A percentile compares a stretch with the other conserved stretches of the same genome.
These are phyloP conservation scores for Mirza zaza DNA, from an alignment of 2,113 vertebrate genomes.

Conservation along the genomic window DNA sequence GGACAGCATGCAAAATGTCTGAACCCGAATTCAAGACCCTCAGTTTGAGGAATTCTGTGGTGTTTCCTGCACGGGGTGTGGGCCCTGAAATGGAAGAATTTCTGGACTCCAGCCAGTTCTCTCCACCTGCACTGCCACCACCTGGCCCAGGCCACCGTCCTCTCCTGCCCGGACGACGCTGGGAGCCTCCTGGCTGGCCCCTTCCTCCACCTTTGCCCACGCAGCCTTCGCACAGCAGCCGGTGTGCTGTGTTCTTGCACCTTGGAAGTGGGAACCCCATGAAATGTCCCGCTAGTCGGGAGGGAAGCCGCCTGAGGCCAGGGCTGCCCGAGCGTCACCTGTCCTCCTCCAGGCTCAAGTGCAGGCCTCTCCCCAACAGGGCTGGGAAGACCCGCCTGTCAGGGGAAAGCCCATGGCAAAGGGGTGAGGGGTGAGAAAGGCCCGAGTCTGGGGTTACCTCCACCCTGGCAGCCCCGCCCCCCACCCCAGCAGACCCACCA, in stretches of 20 bases:
- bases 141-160: not conserved
- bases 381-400: not conserved
- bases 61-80: not conserved
- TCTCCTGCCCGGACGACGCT: not conserved
- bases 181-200: not conserved
- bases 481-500: not conserved
- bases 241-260: not conserved
- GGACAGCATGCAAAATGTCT: not conserved
- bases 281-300: not conserved
- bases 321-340: not conserved
- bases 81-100: not conserved
- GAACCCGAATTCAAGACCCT: not conserved
- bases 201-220: not conserved
- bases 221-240: not conserved
- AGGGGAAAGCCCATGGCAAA: not conserved
- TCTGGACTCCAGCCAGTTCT: not conserved
- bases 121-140: not conserved
- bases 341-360: not conserved
- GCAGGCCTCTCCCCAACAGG: not conserved
- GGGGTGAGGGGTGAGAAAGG: not conserved
- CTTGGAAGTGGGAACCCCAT: not conserved
- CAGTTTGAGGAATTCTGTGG: no score
- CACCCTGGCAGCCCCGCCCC: not conserved
- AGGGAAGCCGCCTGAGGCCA: not conserved
- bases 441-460: not conserved